A percentile compares a stretch with the other conserved stretches of the same genome.
These are phyloP conservation scores for Hololepta plana DNA, from an alignment of 2,888 invertebrate species.

Conservation along the genomic window DNA sequence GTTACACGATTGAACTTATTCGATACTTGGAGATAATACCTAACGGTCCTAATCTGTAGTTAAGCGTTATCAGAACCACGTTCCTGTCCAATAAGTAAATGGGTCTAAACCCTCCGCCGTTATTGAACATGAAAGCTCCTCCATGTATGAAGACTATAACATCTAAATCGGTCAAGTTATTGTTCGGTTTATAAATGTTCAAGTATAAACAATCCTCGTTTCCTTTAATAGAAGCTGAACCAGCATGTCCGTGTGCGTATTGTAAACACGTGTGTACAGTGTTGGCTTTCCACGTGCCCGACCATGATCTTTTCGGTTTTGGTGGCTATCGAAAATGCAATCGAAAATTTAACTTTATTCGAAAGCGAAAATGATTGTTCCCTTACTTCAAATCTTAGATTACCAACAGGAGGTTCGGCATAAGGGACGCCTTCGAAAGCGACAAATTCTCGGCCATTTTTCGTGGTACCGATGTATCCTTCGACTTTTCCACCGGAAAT, in stretches of 20 bases:
- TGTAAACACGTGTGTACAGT: conserved; percentile 24
- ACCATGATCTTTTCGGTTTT: conserved; percentile 38
- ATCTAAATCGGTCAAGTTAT: no score
- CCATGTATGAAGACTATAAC: conserved; percentile 50
- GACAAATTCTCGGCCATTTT: conserved; percentile 23
- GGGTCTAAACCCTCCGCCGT: conserved; percentile 33
- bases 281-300: conserved; percentile 49
- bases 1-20: no score
- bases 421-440: conserved; percentile 50
- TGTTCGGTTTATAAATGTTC: conserved; percentile 46
- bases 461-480: conserved; percentile 12
- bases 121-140: conserved; percentile 50
- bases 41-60: conserved; percentile 53
- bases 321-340: no score
- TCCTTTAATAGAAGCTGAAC: conserved; percentile 27
- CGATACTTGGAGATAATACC: no score
- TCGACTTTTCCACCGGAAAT: conserved; percentile 11
- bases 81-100: conserved; percentile 41
- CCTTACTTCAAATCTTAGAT: conserved; percentile 34
- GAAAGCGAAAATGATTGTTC: neutral
- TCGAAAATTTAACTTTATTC: neutral
- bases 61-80: conserved; percentile 48
- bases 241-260: no score
- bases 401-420: conserved; percentile 44
- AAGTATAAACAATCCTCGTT: conserved; percentile 49